Base-by-base conservation (phyloP, 2,797 vertebrate species). In the Semaprochilodus insignis region DNA sequence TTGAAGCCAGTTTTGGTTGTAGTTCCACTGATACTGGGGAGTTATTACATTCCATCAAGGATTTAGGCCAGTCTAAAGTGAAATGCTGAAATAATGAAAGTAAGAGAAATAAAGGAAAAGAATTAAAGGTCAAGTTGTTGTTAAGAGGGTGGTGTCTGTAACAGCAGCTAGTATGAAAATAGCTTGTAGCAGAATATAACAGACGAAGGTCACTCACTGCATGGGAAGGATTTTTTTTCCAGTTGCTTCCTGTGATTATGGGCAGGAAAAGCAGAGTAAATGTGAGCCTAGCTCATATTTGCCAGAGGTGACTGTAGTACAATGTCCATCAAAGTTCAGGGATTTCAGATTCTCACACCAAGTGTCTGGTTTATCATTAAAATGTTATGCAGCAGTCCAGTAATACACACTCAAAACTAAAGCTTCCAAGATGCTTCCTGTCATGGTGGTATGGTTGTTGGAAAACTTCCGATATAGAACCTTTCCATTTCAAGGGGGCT, bases 171-270 rank as follows among this genome's bases (percentile, higher is more conserved):
- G 23, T 21, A 44, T 78, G 77, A 54, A 66, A 71, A 78, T 77
- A 16, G 57, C 79, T 44, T 71, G 62, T 31, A 60, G 15, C 54
- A 59, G 48, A 72, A 63, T 55, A 66, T n/a, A 25, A 59, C 27
- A 23, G 44, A 69, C 59, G 52, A 79, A 83, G 81, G 74, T 77
- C 74, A 67, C 25, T 21, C 27, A 74, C 7, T 48, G 70, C 16
- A 40, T 13, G 15, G 34, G 17, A n/a, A 15, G 1, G 0, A 0
- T 27, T 27, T 72, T 51, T 67, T 62, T 16, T 31, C 31, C 40
- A 55, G 52, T 76, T 54, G 40, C 70, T 80, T 80, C 80, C 73
- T 82, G 63, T 85, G 27, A 65, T 87, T 80, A 77, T 59, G 19
- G 48, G n/a, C 67, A 70, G 74, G 73, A 85, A 82, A 84, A 55